Percentiles rank a stretch among this genome's conserved stretches.
Conservation (phyloP, 2,888 invertebrate species). For the Andricus quercusramuli region DNA sequence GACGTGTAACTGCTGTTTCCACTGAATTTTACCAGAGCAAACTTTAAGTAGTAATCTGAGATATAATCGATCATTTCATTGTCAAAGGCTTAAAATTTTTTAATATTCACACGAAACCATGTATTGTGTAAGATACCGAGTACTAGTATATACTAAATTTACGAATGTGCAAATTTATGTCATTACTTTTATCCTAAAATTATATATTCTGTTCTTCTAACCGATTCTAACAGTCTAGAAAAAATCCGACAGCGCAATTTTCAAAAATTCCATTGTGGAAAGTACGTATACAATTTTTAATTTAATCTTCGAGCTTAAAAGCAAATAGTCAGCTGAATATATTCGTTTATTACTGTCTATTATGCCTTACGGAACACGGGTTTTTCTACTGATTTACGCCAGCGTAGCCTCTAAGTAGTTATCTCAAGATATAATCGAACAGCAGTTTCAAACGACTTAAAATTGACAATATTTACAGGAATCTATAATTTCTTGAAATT, state of each 20-base stretch:
- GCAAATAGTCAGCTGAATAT: neutral
- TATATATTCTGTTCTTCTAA: too few species aligned
- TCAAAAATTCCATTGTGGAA: too few species aligned
- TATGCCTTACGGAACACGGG: neutral
- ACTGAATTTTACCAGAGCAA: neutral
- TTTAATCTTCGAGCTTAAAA: slow-evolving; percentile 2
- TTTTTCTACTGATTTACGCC: neutral
- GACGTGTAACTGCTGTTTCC: neutral
- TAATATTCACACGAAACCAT: too few species aligned
- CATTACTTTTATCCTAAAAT: too few species aligned
- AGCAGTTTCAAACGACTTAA: too few species aligned
- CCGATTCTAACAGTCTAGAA: too few species aligned
- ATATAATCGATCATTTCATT: neutral
- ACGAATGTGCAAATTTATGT: too few species aligned
- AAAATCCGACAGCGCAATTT: too few species aligned
- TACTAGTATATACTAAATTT: too few species aligned
- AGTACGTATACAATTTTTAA: neutral
- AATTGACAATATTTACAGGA: too few species aligned
- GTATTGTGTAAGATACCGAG: too few species aligned
- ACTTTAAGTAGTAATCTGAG: neutral
- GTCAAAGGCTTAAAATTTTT: neutral
- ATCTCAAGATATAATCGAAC: slow-evolving; percentile 63
- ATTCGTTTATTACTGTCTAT: slow-evolving; percentile 15
- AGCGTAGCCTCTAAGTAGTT: slow-evolving; percentile 68
- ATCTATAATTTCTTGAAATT: too few species aligned